Conservation (phyloP, 2,888 invertebrate species). For the Leptura quadrifasciata region DNA sequence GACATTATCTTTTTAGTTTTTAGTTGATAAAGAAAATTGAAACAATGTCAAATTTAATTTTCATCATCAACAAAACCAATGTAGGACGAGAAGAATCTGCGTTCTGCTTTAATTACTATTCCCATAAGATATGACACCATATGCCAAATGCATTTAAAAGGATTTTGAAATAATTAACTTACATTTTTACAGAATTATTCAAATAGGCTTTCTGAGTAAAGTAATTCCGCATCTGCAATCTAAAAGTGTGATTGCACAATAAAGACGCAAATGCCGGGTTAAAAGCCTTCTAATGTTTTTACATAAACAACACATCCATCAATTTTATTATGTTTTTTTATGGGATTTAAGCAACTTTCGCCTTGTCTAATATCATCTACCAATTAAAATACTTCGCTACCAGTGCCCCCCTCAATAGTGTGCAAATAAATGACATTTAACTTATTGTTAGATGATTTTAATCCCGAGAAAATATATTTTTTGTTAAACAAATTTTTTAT, state of each 20-base stretch:
- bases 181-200: slow-evolving; percentile 8
- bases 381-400: slow-evolving; percentile 8
- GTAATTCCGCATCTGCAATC: not conserved
- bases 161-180: not conserved
- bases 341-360: slow-evolving; percentile 24
- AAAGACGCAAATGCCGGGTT: slow-evolving; percentile 14
- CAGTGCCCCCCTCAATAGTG: not conserved
- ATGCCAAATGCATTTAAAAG: not conserved
- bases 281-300: slow-evolving; percentile 29
- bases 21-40: too few relatives aligned
- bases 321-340: slow-evolving; percentile 19
- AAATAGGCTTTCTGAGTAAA: not conserved
- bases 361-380: slow-evolving; percentile 2
- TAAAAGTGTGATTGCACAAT: slow-evolving; percentile 23
- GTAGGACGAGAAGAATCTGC: not conserved
- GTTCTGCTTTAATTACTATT: slow-evolving; percentile 14
- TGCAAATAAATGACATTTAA: not conserved
- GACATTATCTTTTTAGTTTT: too few relatives aligned
- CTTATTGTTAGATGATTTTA: not conserved
- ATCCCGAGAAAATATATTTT: not conserved
- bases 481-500: not conserved
- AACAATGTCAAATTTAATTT: not conserved
- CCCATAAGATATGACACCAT: not conserved
- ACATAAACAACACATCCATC: slow-evolving; percentile 28
- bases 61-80: not conserved